These are phyloP conservation scores for Leucophenga montana DNA, from an alignment of 2,888 invertebrate species.

Conservation along the genomic window DNA sequence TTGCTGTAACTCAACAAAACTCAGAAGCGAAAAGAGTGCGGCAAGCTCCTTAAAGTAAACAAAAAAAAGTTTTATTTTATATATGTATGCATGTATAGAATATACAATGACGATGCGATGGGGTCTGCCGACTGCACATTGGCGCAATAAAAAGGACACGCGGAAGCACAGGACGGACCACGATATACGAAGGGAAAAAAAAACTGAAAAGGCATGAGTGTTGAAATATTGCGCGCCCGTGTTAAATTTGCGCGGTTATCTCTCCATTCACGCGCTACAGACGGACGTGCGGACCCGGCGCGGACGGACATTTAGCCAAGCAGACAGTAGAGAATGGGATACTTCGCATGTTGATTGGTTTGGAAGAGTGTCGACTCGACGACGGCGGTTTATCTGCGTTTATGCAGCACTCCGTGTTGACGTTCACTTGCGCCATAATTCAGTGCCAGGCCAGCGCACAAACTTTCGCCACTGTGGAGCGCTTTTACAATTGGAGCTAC, in stretches of 20 bases:
- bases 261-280: slow-evolving; percentile 58
- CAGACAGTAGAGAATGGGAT: no score
- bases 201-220: slow-evolving; percentile 39
- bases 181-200: slow-evolving; percentile 33
- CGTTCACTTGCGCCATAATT: slow-evolving; percentile 58
- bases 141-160: slow-evolving; percentile 54
- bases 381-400: slow-evolving; percentile 60
- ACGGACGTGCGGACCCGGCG: slow-evolving; percentile 14
- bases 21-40: slow-evolving; percentile 57
- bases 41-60: slow-evolving; percentile 64
- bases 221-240: slow-evolving; percentile 67
- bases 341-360: no score
- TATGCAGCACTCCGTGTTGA: slow-evolving; percentile 54
- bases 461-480: not conserved
- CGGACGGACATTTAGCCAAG: slow-evolving; percentile 13
- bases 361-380: slow-evolving; percentile 29
- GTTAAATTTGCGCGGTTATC: slow-evolving; percentile 57
- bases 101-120: not conserved
- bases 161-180: slow-evolving; percentile 5
- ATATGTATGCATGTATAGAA: not conserved
- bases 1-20: not conserved
- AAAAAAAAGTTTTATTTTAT: slow-evolving; percentile 13
- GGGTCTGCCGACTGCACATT: slow-evolving; percentile 43
- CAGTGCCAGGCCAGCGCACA: slow-evolving; percentile 38
- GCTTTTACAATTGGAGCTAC: no score